Evolutionary conservation across 2,888 invertebrate species (phyloP).

Genomic region (Pachymerium ferrugineum): DNA sequence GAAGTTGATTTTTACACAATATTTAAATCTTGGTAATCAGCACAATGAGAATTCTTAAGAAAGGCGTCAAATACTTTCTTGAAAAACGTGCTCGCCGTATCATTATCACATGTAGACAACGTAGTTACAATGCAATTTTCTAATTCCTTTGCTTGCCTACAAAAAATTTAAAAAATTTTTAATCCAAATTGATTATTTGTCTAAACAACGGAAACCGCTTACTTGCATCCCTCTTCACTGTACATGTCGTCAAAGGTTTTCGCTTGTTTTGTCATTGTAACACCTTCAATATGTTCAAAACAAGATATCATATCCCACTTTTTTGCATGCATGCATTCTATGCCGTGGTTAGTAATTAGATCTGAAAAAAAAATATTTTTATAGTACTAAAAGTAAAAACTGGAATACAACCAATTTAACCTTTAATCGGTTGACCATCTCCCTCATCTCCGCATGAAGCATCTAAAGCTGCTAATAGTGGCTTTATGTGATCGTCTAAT

Average conservation of each 20-base stretch:
- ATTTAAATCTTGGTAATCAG: background rate
- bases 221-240: background rate
- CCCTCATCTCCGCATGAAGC: background rate
- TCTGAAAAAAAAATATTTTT: background rate
- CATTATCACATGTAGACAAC: background rate
- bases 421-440: constrained; percentile 9
- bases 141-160: background rate
- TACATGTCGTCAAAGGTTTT: background rate
- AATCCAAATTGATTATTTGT: too few species aligned
- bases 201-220: background rate
- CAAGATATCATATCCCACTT: background rate
- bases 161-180: background rate
- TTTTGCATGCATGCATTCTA: background rate
- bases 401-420: background rate
- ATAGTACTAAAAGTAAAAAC: background rate
- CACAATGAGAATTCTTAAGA: background rate
- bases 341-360: background rate
- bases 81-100: background rate
- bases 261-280: background rate
- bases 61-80: background rate
- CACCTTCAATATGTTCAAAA: background rate
- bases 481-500: background rate
- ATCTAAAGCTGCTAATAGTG: background rate
- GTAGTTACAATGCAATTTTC: background rate
- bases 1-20: background rate